These are phyloP conservation scores for Chromis chromis DNA, from an alignment of 2,797 vertebrate genomes.

Conservation along the genomic window DNA sequence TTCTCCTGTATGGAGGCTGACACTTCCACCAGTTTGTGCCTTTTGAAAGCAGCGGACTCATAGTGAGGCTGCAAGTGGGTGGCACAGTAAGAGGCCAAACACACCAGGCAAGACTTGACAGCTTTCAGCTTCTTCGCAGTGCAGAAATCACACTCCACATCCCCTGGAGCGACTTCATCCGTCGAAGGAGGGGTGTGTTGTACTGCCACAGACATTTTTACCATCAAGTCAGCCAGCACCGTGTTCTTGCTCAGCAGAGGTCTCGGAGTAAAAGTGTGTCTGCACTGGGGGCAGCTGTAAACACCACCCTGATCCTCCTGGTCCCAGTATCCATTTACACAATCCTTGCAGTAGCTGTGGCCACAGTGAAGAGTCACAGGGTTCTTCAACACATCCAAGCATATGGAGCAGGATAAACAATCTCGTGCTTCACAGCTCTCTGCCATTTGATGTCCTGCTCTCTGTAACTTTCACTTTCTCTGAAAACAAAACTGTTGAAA, in stretches of 20 bases:
- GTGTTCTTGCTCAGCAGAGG: slow-evolving; percentile 75
- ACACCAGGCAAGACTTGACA: slow-evolving; percentile 89
- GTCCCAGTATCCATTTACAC: slow-evolving; percentile 77
- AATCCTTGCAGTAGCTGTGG: slow-evolving; percentile 78
- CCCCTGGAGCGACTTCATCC: slow-evolving; percentile 15
- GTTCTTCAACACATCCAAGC: slow-evolving; percentile 70
- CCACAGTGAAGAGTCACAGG: slow-evolving; percentile 77
- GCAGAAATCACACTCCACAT: slow-evolving; percentile 88
- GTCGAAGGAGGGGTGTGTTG: not conserved
- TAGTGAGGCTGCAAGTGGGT: slow-evolving; percentile 89
- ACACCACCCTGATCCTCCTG: slow-evolving; percentile 58
- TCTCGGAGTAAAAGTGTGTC: slow-evolving; percentile 68
- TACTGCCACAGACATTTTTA: slow-evolving; percentile 19
- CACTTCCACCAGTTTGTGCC: slow-evolving; percentile 84
- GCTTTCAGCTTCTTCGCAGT: slow-evolving; percentile 80
- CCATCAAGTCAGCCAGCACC: slow-evolving; percentile 68
- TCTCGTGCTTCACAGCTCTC: not conserved
- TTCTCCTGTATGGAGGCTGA: slow-evolving; percentile 82
- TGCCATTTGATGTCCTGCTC: slow-evolving; percentile 29
- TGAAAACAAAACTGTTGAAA: not conserved
- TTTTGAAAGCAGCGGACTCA: slow-evolving; percentile 87
- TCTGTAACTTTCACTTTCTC: slow-evolving; percentile 37
- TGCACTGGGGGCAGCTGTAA: slow-evolving; percentile 77
- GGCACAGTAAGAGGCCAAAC: slow-evolving; percentile 90
- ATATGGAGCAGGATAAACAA: slow-evolving; percentile 70